Percentiles rank a stretch among this genome's conserved stretches.
phyloP scores from a whole-genome alignment of 2,797 vertebrate genomes.

The Gallinago nigripennis region DNA sequence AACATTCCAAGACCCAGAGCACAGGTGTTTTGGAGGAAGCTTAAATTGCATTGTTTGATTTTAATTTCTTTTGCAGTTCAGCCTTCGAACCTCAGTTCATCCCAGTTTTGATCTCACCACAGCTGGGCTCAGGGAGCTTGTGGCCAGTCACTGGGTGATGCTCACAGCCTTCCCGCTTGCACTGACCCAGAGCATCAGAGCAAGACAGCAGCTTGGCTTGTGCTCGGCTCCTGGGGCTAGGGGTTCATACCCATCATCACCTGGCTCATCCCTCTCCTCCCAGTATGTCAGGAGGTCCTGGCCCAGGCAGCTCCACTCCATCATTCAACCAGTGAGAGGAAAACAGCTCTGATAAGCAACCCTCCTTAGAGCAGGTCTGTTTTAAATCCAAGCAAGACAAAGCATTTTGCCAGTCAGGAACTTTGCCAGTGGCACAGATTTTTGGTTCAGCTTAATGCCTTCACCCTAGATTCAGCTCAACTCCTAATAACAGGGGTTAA shows the following conservation, averaged over 20 bases:
- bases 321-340: not conserved
- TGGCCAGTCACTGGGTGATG: rapidly evolving
- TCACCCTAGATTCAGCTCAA: not conserved
- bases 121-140: rapidly evolving
- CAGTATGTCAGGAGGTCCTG: rapidly evolving
- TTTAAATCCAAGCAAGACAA: not conserved
- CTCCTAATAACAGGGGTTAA: not conserved
- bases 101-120: not conserved
- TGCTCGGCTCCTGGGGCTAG: not conserved
- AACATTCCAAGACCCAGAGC: not conserved
- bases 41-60: not conserved
- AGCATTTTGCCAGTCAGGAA: not conserved
- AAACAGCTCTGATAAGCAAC: not conserved
- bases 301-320: rapidly evolving
- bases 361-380: not conserved
- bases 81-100: not conserved
- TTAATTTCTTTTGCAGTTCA: not conserved
- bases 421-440: not conserved
- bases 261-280: not conserved
- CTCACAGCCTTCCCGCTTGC: not conserved
- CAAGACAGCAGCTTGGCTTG: not conserved
- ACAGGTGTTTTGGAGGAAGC: not conserved
- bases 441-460: not conserved
- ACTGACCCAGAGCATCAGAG: rapidly evolving
- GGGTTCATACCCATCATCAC: rapidly evolving